Evolutionary conservation across 2,113 vertebrate species (phyloP).

Genomic region (Trachemys scripta): DNA sequence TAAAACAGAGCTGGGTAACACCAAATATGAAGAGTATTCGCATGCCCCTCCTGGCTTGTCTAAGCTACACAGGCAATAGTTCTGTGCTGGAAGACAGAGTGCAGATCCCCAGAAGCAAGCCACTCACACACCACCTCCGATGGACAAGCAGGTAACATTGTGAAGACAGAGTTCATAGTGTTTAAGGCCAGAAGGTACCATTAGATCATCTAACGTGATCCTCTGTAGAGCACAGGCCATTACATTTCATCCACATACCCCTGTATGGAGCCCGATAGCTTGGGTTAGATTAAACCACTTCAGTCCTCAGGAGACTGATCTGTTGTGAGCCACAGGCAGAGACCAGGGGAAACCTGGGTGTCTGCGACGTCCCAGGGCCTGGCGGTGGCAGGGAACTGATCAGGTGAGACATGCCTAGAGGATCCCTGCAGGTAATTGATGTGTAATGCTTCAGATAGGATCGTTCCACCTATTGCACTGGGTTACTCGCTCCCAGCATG

Average conservation of each 20-base stretch:
- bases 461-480: accelerated
- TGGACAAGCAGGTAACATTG: background rate
- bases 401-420: background rate
- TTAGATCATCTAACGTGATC: background rate
- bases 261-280: background rate
- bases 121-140: background rate
- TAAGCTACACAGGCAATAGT: background rate
- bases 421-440: background rate
- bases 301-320: background rate
- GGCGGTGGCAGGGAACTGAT: background rate
- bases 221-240: background rate
- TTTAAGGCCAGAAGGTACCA: background rate
- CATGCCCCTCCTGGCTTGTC: no score
- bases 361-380: background rate
- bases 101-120: background rate
- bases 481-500: accelerated
- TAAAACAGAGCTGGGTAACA: background rate
- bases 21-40: background rate
- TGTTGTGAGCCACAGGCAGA: background rate
- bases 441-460: background rate
- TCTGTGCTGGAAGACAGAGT: background rate
- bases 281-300: background rate
- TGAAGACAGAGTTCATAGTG: background rate
- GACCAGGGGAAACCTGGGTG: no score
- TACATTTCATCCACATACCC: background rate